Conservation (phyloP, 1,140 invertebrate species). For the Cardiocondyla obscurior region DNA sequence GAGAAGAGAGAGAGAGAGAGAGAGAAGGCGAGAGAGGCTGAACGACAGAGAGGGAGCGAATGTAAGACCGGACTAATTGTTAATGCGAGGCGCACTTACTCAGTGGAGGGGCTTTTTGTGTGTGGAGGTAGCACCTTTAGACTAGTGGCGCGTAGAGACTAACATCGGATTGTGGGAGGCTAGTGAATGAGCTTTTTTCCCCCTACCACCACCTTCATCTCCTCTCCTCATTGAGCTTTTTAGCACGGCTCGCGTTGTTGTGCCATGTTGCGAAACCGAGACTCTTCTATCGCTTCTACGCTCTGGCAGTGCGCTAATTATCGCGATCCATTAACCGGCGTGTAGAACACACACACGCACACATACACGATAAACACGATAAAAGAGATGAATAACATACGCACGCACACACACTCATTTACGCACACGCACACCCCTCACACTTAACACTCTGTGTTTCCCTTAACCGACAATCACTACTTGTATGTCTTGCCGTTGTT, state of each 20-base stretch:
- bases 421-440: neutral
- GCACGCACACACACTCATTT: neutral
- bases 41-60: conserved; percentile 7
- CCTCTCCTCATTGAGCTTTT: conserved; percentile 71
- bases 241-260: conserved; percentile 64
- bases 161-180: conserved; percentile 66
- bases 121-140: conserved; percentile 72
- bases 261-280: conserved; percentile 44
- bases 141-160: conserved; percentile 71
- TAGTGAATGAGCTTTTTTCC: conserved; percentile 71
- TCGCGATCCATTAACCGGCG: conserved; percentile 40
- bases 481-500: conserved; percentile 54
- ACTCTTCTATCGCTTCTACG: conserved; percentile 64
- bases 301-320: conserved; percentile 58
- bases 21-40: conserved; percentile 10
- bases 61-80: conserved; percentile 27
- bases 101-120: conserved; percentile 65
- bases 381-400: too few relatives aligned
- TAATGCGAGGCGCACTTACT: conserved; percentile 62
- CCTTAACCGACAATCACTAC: conserved; percentile 38
- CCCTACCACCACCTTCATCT: too few relatives aligned
- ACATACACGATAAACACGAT: too few relatives aligned
- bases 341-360: conserved; percentile 24
- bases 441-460: conserved; percentile 32
- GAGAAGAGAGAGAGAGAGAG: conserved; percentile 10